Evolutionary conservation across 1,140 invertebrate species (phyloP).

Genomic region (Pseudomyrmex flavicornis): DNA sequence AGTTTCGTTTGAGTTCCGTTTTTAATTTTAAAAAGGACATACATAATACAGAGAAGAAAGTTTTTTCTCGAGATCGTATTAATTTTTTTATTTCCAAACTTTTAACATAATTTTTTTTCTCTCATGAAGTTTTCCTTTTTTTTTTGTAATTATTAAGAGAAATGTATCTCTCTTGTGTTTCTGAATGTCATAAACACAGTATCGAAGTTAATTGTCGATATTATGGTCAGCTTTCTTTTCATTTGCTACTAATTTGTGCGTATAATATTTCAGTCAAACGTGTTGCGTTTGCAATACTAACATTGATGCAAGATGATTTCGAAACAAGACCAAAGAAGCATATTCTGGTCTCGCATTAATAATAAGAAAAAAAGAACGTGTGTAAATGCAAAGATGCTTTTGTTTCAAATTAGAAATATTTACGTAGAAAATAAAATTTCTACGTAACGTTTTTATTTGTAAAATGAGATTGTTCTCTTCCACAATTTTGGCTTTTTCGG

Average conservation of each 20-base stretch:
- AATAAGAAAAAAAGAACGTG: not conserved
- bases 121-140: not conserved
- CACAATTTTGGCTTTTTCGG: not conserved
- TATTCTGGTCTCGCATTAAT: not conserved
- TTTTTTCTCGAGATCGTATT: not conserved
- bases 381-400: not conserved
- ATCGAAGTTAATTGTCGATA: constrained; percentile 3
- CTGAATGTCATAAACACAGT: not conserved
- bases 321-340: not conserved
- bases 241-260: not conserved
- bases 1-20: not conserved
- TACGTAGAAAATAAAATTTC: too few relatives aligned
- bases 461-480: too few relatives aligned
- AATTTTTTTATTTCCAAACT: not conserved
- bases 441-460: too few relatives aligned
- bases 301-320: constrained; percentile 10
- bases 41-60: not conserved
- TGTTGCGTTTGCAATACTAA: constrained; percentile 18
- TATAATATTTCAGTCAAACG: constrained; percentile 19
- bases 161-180: not conserved
- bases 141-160: not conserved
- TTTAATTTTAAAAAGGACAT: constrained; percentile 13
- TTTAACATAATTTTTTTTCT: constrained; percentile 3
- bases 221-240: not conserved
- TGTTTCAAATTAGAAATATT: not conserved